Evolutionary conservation across 1,140 invertebrate genomes (phyloP), one percentile per base, ranked within the genome.

Genomic region (Ceratina australensis): DNA sequence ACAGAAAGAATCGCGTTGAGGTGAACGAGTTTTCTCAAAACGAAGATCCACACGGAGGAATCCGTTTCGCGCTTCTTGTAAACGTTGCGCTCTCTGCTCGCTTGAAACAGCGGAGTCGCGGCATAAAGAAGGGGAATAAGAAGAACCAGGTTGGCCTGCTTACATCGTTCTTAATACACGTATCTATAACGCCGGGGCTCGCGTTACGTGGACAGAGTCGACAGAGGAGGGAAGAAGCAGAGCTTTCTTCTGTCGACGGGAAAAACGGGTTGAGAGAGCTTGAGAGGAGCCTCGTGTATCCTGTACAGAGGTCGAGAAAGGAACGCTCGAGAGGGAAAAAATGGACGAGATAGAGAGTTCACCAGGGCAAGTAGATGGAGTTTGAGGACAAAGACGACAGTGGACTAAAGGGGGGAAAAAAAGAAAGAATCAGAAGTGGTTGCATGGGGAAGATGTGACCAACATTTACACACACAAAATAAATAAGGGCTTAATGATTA

Each of bases 161-260:
- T 74, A 74, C 72, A 74, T 74, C 61, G 72, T 74, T 66, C 72
- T 74, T 74, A 74, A 74, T 74, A 74, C 72, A 20, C 65, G 65
- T 66, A 66, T 72, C 71, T 54, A 42, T 72, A 33, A 72, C 47
- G 26, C 47, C 33, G 16, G 3, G 28, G n/a, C 59, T 42, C 26
- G 59, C 47, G 71, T 33, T 61, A 72, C 69, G 49, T 65, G 28
- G 22, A 66, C 72, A 42, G 26, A 65, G 49, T 42, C 72, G 61
- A 74, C 52, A 54, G 52, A 54, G 52, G n/a, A 5, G 15, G 61
- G 18, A 3, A n/a, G n/a, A n/a, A n/a, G n/a, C n/a, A 15, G 2
- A 61, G 26, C 61, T 66, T 74, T 66, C 72, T 66, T 74, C 26
- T 24, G n/a, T 2, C 26, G 16, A 16, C 28, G 26, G n/a, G 33